Conservation (phyloP, 2,113 vertebrate species). For the Martes martes region DNA sequence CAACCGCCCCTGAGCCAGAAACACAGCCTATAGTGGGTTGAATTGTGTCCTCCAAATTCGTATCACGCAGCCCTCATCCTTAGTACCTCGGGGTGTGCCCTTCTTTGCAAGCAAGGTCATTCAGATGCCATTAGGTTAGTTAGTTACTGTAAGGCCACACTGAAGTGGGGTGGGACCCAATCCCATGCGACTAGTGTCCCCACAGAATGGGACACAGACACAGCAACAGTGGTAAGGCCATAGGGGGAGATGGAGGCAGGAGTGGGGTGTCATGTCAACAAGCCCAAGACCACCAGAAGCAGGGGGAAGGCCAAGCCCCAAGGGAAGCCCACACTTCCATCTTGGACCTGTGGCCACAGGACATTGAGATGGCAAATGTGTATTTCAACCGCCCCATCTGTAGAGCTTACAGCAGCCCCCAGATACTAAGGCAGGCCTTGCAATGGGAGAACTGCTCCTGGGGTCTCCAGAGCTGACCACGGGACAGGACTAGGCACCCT, state of each 20-base stretch:
- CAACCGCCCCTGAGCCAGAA: neutral
- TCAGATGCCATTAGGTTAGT: too few species aligned
- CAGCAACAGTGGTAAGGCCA: fast-evolving
- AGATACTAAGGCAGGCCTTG: neutral
- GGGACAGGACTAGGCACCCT: neutral
- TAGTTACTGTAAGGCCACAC: fast-evolving
- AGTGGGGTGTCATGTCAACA: fast-evolving
- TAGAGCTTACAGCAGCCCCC: fast-evolving
- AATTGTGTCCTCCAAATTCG: neutral
- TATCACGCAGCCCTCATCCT: fast-evolving
- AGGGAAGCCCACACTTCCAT: neutral
- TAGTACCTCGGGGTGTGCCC: neutral
- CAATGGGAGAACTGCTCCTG: fast-evolving
- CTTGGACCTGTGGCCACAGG: neutral
- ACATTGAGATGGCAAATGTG: neutral
- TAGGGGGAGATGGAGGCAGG: neutral
- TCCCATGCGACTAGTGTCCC: neutral
- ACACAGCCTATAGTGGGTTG: fast-evolving
- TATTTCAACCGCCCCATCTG: fast-evolving
- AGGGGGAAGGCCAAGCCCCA: too few species aligned
- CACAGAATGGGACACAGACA: neutral
- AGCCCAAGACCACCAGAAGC: neutral
- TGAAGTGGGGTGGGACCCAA: neutral
- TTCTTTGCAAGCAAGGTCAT: fast-evolving
- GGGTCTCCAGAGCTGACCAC: neutral